Evolutionary conservation across 1,140 invertebrate species (phyloP).

Genomic region (fruit fly (Drosophila melanogaster)): Release_6_plus_ISO1_MT NT_033777.3:15456501-15457000

Average conservation of each 20-base stretch:
- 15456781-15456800: slow-evolving; percentile 55
- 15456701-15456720: no score
- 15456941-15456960: slow-evolving; percentile 78
- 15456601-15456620: neutral
- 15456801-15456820: slow-evolving; percentile 16
- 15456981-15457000: slow-evolving; percentile 50
- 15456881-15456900: slow-evolving; percentile 7
- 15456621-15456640: no score
- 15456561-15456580: slow-evolving; percentile 54
- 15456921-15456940: slow-evolving; percentile 30
- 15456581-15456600: slow-evolving; percentile 31
- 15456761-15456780: no score
- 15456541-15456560: slow-evolving; percentile 42
- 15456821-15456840: slow-evolving; percentile 17
- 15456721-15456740: no score
- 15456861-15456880: slow-evolving; percentile 23
- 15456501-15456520: slow-evolving; percentile 55
- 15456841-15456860: slow-evolving; percentile 5
- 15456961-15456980: slow-evolving; percentile 58
- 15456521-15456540: slow-evolving; percentile 27
- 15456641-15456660: no score
- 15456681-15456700: no score
- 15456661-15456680: no score
- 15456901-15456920: neutral
- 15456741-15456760: no score